Base-by-base conservation (phyloP, 2,888 invertebrate species). In the Exephanes ischioxanthus region DNA sequence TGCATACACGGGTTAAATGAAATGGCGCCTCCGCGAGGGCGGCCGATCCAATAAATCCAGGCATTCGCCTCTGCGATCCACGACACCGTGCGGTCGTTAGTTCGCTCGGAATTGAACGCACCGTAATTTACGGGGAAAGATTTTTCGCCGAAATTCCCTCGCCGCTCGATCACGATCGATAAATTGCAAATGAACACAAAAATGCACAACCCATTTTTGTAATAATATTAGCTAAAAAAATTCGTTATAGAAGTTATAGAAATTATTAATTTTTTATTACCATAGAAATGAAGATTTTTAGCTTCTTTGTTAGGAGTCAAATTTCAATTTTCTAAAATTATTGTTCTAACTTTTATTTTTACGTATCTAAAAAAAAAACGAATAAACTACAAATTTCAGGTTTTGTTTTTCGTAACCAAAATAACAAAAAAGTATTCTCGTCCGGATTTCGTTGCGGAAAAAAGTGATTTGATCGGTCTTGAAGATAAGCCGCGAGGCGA, bases 1-100 rank as follows among this genome's bases (percentile, higher is more conserved):
- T 88, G 87, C 66, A 78, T 58, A 41, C 66, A 66, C 61, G 30
- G 45, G 5, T 53, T 37, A 73, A 80, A 63, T 66, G 48, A 26
- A 75, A 72, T 55, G 66, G 75, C 81, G 45, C 26, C 26, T 72
- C 14, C 33, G 58, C 73, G 67, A 66, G 81, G 41, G 37, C 26
- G 51, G 75, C 22, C 16, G 30, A 63, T 63, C 63, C 14, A n/a
- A 63, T 63, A 63, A 63, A 63, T 63, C 63, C 33, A 63, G 63
- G 16, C 63, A 30, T 63, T 33, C 6, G 30, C 33, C 14, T 26
- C 61, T 30, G 22, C 22, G 30, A 61, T 61, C 30, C 61, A 61
- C 63, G 30, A 63, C 63, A 63, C 16, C 6, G 63, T 19, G 53
- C 53, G 53, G 16, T 55, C 53, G 19, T 55, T 55, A 4, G 53